Percentiles rank a stretch among this genome's conserved stretches.
Conservation (phyloP, 1,140 invertebrate species). For the Diabrotica virgifera region DNA sequence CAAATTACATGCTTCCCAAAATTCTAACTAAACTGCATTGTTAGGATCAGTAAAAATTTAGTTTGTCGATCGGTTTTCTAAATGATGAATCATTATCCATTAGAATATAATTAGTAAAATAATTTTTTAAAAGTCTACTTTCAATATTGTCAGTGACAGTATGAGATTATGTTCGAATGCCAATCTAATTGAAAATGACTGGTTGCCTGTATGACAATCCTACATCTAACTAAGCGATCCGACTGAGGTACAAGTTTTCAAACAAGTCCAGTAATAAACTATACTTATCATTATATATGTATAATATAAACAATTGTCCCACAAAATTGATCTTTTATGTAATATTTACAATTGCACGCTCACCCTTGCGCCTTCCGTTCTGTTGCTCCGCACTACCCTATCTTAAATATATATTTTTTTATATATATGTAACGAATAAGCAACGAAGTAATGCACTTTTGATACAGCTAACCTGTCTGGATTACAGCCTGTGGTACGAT, state of each 20-base stretch:
- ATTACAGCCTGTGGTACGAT: constrained; percentile 50
- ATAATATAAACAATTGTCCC: constrained; percentile 44
- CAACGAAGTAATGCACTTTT: constrained; percentile 50
- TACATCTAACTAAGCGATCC: not conserved
- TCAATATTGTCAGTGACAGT: too few relatives aligned
- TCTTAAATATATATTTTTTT: constrained; percentile 21
- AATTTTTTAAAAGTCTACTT: too few relatives aligned
- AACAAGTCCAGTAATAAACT: constrained; percentile 47
- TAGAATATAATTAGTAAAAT: too few relatives aligned
- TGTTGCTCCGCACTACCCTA: constrained; percentile 44
- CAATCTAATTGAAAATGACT: not conserved
- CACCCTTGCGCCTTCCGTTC: constrained; percentile 38
- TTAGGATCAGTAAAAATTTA: too few relatives aligned
- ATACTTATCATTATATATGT: constrained; percentile 41
- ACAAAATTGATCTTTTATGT: constrained; percentile 9
- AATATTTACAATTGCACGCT: constrained; percentile 49
- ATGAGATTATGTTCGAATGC: too few relatives aligned
- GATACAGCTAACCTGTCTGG: constrained; percentile 51
- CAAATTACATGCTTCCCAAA: too few relatives aligned
- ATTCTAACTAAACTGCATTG: too few relatives aligned
- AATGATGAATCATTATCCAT: too few relatives aligned
- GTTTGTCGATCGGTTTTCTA: too few relatives aligned
- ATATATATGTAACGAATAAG: constrained; percentile 41
- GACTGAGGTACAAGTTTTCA: constrained; percentile 24
- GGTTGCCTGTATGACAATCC: not conserved